These are phyloP conservation scores for Girardinichthys multiradiatus DNA, from an alignment of 2,113 vertebrate genomes.

Conservation along the genomic window DNA sequence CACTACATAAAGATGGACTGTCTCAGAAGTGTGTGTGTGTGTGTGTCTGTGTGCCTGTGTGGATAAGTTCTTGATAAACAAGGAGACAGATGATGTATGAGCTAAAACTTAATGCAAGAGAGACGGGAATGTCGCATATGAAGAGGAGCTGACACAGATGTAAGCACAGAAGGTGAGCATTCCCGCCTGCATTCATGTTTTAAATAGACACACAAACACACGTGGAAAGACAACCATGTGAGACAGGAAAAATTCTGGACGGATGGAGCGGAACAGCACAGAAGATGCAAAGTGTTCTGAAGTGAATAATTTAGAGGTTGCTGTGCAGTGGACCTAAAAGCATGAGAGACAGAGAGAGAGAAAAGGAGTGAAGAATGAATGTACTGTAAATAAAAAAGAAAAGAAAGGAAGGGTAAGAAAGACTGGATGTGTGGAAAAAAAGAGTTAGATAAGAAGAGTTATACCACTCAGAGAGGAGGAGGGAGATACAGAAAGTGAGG, in stretches of 20 bases:
- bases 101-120: constrained; percentile 21
- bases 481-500: constrained; percentile 20
- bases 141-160: constrained; percentile 39
- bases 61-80: constrained; percentile 20
- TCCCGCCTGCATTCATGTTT: not conserved
- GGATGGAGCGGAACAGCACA: constrained; percentile 57
- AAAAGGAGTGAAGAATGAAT: constrained; percentile 3
- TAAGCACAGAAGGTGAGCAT: not conserved
- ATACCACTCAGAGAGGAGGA: constrained; percentile 39
- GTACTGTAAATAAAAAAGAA: constrained; percentile 26
- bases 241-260: constrained; percentile 61
- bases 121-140: constrained; percentile 36
- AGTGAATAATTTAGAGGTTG: constrained; percentile 76
- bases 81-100: constrained; percentile 21
- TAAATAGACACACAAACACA: constrained; percentile 3
- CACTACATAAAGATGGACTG: constrained; percentile 58
- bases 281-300: constrained; percentile 69
- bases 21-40: constrained; percentile 34
- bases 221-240: constrained; percentile 18
- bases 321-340: constrained; percentile 67
- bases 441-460: constrained; percentile 34
- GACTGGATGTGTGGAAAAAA: constrained; percentile 20
- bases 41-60: constrained; percentile 5
- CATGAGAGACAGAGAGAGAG: constrained; percentile 34
- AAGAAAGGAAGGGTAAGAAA: not conserved